Evolutionary conservation across 2,797 vertebrate species (phyloP).

Genomic region (Sus cebifrons): DNA sequence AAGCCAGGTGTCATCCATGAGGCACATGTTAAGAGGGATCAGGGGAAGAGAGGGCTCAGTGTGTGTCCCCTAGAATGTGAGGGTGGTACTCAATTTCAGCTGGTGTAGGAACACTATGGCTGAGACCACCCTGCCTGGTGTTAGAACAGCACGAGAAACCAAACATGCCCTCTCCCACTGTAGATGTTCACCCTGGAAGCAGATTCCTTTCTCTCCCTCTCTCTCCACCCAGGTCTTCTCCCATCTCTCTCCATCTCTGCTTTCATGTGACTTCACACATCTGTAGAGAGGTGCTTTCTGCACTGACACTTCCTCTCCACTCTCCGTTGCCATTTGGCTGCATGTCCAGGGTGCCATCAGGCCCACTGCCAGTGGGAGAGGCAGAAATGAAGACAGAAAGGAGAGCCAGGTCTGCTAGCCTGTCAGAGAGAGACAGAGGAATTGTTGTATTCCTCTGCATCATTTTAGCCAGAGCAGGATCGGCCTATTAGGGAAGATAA

Average conservation of each 20-base stretch:
- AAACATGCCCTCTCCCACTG: accelerated
- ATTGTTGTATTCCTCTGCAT: not conserved
- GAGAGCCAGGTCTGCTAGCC: not conserved
- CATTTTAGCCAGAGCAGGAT: conserved; percentile 1
- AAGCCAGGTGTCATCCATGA: not conserved
- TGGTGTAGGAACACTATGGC: not conserved
- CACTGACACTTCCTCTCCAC: not conserved
- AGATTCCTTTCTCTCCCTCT: not conserved
- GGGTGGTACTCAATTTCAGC: not conserved
- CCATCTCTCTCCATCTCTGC: not conserved
- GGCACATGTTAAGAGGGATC: not conserved
- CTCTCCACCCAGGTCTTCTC: not conserved
- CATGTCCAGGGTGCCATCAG: not conserved
- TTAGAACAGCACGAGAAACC: not conserved
- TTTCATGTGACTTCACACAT: not conserved
- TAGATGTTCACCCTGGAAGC: accelerated
- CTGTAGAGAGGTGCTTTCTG: not conserved
- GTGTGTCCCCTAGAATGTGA: not conserved
- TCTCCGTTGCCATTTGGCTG: not conserved
- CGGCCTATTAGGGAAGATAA: conserved; percentile 57
- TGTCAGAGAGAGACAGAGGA: not conserved
- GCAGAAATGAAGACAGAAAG: conserved; percentile 58
- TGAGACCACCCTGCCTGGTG: not conserved
- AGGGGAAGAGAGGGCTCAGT: not conserved
- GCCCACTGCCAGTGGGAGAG: not conserved